Evolutionary conservation across 2,888 invertebrate species (phyloP), one percentile per base, ranked within the genome.

Genomic region (Fragum sueziense): DNA sequence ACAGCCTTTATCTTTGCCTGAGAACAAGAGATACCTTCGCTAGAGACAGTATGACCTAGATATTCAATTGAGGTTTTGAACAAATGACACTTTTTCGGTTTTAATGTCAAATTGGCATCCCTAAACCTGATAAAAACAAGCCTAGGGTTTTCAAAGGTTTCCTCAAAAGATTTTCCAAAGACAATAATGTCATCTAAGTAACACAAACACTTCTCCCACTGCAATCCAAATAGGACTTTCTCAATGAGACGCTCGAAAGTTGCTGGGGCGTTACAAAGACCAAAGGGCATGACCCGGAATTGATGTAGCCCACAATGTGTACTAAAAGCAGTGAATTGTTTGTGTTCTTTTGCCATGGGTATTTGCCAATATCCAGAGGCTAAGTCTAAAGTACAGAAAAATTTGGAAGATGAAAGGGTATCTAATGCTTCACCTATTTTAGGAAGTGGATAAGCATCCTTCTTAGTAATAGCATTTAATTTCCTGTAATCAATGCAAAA

Each of bases 31-130:
- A 83, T 51, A 7, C 85, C 82, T 14, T 78, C 54, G 54, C 69
- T 68, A 1, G 80, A 78, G 25, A 82, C 74, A 17, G 75, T 68
- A 68, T 85, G 80, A 14, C 82, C 85, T 27, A 82, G 59, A 27
- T 76, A 85, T 41, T 59, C 61, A 14, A 72, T 67, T 37, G 74
- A 17, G 9, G 61, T 65, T 34, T 74, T 37, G n/a, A 81, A 77
- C 54, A 85, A 80, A 9, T 17, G 1, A 67, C 86, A 86, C 52
- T 87, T 87, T 14, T 59, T 61, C 34, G 73, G 80, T 62, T 80
- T 80, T 20, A 85, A 47, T 52, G 77, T 37, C 14, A 37, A 37
- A 37, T 37, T 37, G 14, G 37, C 37, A 14, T 37, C 37, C 14
- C 37, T 37, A 14, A 37, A 37, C 6, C 37, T 37, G 7, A 37